Evolutionary conservation across 2,888 invertebrate species (phyloP), one percentile per base, ranked within the genome.

Genomic region (Norana najaformis): DNA sequence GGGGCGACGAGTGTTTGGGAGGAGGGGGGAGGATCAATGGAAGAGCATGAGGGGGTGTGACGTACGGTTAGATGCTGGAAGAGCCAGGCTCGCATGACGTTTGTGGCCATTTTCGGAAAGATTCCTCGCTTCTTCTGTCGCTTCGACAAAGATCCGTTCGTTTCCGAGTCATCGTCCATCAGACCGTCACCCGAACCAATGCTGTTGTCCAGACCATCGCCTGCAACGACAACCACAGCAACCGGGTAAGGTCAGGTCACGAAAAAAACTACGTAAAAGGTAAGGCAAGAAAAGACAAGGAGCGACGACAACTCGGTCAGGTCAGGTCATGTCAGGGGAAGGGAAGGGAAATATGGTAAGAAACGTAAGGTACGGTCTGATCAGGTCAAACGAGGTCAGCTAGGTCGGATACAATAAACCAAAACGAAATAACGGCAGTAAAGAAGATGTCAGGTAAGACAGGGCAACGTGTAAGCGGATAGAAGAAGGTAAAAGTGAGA

Each of bases 81-180:
- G 94, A 99, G 97, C 99, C 99, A 99, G 96, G 99, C 99, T 96
- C 99, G 96, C 96, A 99, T 97, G 95, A 99, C 99, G 96, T 99
- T 99, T 95, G 99, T 99, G 95, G 99, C 99, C 94, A 99, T 98
- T 96, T 99, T 99, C 94, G 99, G 99, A 96, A 99, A 99, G 96
- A 99, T 99, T 95, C 99, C 99, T 95, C 99, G 96, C 96, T 99
- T 99, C 97, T 99, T 99, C 96, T 99, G 98, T 96, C 98, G 36
- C 11, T 88, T 83, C 35, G 83, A 83, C 34, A 34, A 83, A 1
- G 83, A 83, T 83, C 83, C 83, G 83, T 83, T 83, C 83, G 83
- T 83, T 14, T 83, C 83, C 34, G 83, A 83, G 14, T 83, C 83
- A 20, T 83, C 83, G 83, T 83, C 83, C 83, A 83, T 83, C 36